phyloP scores from a whole-genome alignment of 2,888 invertebrate species.

The Tholera decimalis region DNA sequence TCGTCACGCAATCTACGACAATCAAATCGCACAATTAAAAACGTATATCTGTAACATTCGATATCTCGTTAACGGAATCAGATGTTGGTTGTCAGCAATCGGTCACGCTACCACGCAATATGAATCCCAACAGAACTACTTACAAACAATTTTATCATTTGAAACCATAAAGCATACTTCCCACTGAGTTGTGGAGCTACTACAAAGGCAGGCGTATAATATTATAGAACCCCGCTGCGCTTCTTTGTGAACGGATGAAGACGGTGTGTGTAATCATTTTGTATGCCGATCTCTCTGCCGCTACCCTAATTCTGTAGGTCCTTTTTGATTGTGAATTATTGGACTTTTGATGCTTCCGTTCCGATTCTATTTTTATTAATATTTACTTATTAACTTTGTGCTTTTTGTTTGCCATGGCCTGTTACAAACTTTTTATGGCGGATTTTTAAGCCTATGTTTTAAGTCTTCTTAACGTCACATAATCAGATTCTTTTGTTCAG shows the following conservation, averaged over 20 bases:
- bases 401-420: constrained; percentile 56
- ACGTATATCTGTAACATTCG: constrained; percentile 67
- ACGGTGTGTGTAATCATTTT: constrained; percentile 89
- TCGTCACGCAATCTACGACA: constrained; percentile 96
- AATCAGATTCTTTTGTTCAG: not conserved
- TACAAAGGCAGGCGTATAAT: constrained; percentile 90
- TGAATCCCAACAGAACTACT: constrained; percentile 87
- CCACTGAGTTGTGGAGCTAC: constrained; percentile 87
- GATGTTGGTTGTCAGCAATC: constrained; percentile 76
- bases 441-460: not conserved
- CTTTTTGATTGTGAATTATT: constrained; percentile 90
- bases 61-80: constrained; percentile 83
- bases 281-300: constrained; percentile 86
- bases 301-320: constrained; percentile 89
- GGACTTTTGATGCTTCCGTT: constrained; percentile 87
- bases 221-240: constrained; percentile 89
- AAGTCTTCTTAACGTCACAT: not conserved
- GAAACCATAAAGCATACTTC: constrained; percentile 90
- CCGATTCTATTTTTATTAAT: constrained; percentile 84
- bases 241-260: constrained; percentile 89
- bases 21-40: constrained; percentile 71
- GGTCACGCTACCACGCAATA: constrained; percentile 85
- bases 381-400: constrained; percentile 80
- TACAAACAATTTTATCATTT: constrained; percentile 91
- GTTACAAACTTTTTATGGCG: constrained; percentile 36